Base-by-base conservation (phyloP, 1,140 invertebrate genomes). In the Atta colombica region DNA sequence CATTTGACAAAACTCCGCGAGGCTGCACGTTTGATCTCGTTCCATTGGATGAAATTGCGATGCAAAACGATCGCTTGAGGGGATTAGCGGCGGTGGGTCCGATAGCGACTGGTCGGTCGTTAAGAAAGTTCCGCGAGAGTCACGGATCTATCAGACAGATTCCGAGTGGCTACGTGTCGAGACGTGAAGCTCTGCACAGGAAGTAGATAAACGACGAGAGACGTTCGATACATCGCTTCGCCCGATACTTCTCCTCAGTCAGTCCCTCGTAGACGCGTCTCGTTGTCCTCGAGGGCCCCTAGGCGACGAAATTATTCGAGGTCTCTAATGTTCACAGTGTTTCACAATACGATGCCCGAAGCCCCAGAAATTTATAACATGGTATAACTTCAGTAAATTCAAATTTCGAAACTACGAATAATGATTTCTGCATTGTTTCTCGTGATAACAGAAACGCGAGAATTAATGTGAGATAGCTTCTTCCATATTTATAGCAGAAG, bases 191-290 rank as follows among this genome's bases (percentile, higher is more conserved):
- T 78, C 74, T 80, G 85, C 35, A 74, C 25, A 66, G 77, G 65
- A 87, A 87, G 84, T 78, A 78, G 72, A 89, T 90, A 90, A 90
- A 90, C 63, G 82, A 86, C 39, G 82, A 86, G 87, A 71, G 35
- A 72, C 31, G 72, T 90, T 77, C 55, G 87, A 84, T 81, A 68
- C 85, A 78, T 66, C 65, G 77, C 66, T 49, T 65, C 71, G 35
- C 39, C 51, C 87, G 77, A 90, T 90, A 68, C 53, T 74, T 89
- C 87, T 89, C 39, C 71, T 25, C 25, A 10, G 21, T 60, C 39
- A 14, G 55, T 16, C 45, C 35, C 35, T 25, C n/a, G 6, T 58
- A 82, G 53, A n/a, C 80, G 55, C 68, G 80, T 82, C 80, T 74
- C 71, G 53, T 45, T 58, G 21, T 12, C 35, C 25, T 21, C 68